Base-by-base conservation (phyloP, 2,888 invertebrate genomes). In the Eupithecia inturbata region DNA sequence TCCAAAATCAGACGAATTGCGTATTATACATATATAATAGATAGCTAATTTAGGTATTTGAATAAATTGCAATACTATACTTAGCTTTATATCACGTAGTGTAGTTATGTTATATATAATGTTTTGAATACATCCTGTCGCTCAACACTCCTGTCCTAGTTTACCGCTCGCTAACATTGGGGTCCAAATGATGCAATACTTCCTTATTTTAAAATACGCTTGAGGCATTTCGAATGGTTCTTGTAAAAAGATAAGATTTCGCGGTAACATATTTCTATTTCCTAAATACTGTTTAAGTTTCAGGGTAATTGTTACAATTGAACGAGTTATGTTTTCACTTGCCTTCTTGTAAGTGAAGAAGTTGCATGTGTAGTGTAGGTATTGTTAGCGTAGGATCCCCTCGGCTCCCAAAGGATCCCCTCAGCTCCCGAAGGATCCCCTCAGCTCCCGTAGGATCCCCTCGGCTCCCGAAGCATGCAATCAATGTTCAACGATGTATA, bases 11-110 rank as follows among this genome's bases (percentile, higher is more conserved):
- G n/a, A 64, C 64, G 39, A 64, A 36, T 64, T 64, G 63, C 33
- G 36, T 63, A 33, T 63, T n/a, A 31, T n/a, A n/a, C n/a, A n/a
- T 62, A 16, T 28, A 33, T 41, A 49, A 39, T 71, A 74, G 71
- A 68, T 74, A 74, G 74, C 36, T 68, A 66, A 73, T 71, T 70
- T 72, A 70, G 72, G 57, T 72, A 31, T 33, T 57, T 63, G 16
- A 72, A 70, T 70, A 68, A 39, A 60, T 73, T 71, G 75, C 75
- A 72, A 75, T 75, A 75, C 31, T 68, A 45, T 70, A 60, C n/a
- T 64, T 66, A 73, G 71, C 71, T 76, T 76, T 73, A 76, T 73
- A 64, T 68, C 57, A 45, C 57, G 14, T 62, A 68, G 39, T 57
- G 22, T 73, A 68, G 28, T 67, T 70, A 33, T 75, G 41, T 64